These are phyloP conservation scores for Pristis pectinata DNA, from an alignment of 2,797 vertebrate genomes.

Conservation along the genomic window DNA sequence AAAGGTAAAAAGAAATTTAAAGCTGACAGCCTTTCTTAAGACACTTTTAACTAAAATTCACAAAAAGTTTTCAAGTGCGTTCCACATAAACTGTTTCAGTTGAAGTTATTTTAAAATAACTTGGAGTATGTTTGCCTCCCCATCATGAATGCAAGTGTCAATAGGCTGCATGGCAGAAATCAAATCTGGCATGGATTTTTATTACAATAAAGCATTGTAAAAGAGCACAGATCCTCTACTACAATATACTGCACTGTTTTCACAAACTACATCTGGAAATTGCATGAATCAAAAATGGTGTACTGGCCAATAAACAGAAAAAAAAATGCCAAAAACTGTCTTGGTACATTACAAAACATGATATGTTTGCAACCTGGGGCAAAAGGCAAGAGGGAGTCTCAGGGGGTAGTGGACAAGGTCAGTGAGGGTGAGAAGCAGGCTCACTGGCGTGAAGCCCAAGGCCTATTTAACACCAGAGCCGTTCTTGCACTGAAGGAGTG, in stretches of 20 bases:
- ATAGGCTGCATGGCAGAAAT: not conserved
- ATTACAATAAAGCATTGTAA: not conserved
- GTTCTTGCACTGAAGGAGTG: not conserved
- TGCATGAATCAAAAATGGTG: not conserved
- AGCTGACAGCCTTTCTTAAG: not conserved
- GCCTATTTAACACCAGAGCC: not conserved
- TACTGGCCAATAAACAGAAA: not conserved
- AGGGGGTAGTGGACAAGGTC: not conserved
- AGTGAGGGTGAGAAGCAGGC: not conserved
- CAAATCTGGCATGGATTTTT: not conserved
- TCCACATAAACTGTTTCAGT: not conserved
- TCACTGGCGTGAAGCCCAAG: not conserved
- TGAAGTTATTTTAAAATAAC: not conserved
- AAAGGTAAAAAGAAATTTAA: slow-evolving; percentile 26
- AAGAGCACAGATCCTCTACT: not conserved
- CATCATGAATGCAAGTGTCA: not conserved
- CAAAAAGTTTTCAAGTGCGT: not conserved
- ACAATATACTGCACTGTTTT: slow-evolving; percentile 8
- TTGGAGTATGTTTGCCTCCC: not conserved
- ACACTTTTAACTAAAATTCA: not conserved
- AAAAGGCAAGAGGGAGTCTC: not conserved
- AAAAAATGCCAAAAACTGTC: not conserved
- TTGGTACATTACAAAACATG: not conserved
- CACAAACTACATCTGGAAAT: slow-evolving; percentile 20
- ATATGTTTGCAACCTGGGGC: not conserved